phyloP scores from a whole-genome alignment of 1,140 invertebrate genomes.

The Bombyx mori region ASM3026992v2 NC_085123.1:10036001-10036500 shows the following conservation, averaged over 20 bases:
- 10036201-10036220: slow-evolving; percentile 27
- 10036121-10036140: too few relatives aligned
- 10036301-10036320: slow-evolving; percentile 66
- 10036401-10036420: slow-evolving; percentile 45
- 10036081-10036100: too few relatives aligned
- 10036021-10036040: not conserved
- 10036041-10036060: slow-evolving; percentile 1
- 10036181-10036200: slow-evolving; percentile 5
- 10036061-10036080: too few relatives aligned
- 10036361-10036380: slow-evolving; percentile 59
- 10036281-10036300: slow-evolving; percentile 32
- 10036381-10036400: slow-evolving; percentile 45
- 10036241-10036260: slow-evolving; percentile 55
- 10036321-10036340: slow-evolving; percentile 64
- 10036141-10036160: too few relatives aligned
- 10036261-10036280: slow-evolving; percentile 38
- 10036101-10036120: too few relatives aligned
- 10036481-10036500: slow-evolving; percentile 58
- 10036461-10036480: slow-evolving; percentile 64
- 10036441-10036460: slow-evolving; percentile 64
- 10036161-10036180: too few relatives aligned
- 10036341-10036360: slow-evolving; percentile 61
- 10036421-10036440: slow-evolving; percentile 50
- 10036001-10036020: slow-evolving; percentile 2
- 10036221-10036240: slow-evolving; percentile 28